A percentile compares a stretch with the other conserved stretches of the same genome.
Evolutionary conservation across 2,797 vertebrate species (phyloP).

Genomic region (Galago senegalensis): DNA sequence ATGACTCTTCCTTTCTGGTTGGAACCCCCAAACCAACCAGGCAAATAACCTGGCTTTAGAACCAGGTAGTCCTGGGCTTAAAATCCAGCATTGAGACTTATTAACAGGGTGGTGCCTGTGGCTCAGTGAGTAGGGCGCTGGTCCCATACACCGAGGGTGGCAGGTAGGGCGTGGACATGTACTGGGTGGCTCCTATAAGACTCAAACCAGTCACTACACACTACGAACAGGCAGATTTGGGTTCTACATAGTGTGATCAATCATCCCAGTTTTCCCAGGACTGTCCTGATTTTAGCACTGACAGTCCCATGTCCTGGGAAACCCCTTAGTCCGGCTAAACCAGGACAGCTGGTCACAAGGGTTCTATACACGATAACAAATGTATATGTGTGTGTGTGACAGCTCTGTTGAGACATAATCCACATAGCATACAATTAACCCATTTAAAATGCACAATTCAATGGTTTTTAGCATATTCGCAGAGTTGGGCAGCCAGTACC

Average conservation of each 20-base stretch:
- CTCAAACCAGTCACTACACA: neutral
- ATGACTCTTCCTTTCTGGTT: neutral
- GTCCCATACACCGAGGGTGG: no score
- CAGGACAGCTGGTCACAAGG: neutral
- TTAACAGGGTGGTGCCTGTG: no score
- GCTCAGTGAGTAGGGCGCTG: no score
- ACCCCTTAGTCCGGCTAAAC: neutral
- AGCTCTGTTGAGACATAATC: neutral
- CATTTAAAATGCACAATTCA: no score
- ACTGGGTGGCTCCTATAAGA: neutral
- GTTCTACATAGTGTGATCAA: neutral
- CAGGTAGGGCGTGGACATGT: neutral
- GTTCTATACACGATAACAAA: neutral
- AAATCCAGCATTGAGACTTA: neutral
- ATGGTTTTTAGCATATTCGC: neutral
- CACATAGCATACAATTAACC: neutral
- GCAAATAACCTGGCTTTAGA: neutral
- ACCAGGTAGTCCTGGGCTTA: neutral
- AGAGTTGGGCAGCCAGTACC: neutral
- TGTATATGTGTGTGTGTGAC: neutral
- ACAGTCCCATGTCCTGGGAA: neutral
- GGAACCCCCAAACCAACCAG: neutral
- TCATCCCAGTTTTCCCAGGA: neutral
- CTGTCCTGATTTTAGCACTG: neutral
- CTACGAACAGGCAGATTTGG: neutral